These are phyloP conservation scores for Cydia splendana DNA, from an alignment of 1,140 invertebrate species.

Conservation along the genomic window DNA sequence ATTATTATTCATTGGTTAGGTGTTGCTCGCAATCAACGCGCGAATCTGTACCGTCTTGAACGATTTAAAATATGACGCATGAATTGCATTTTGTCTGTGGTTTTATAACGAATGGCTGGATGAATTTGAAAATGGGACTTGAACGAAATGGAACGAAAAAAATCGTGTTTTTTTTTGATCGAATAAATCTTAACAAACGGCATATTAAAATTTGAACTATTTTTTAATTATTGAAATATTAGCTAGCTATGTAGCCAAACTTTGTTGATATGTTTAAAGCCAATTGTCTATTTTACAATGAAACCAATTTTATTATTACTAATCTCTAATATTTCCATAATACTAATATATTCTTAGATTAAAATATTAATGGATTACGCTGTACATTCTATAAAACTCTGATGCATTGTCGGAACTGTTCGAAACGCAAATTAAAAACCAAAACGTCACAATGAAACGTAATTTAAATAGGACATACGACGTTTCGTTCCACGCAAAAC, in stretches of 20 bases:
- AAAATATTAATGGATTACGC: slow-evolving; percentile 10
- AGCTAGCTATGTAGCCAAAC: background rate
- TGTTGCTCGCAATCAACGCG: slow-evolving; percentile 35
- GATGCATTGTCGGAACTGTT: slow-evolving; percentile 18
- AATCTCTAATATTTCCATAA: background rate
- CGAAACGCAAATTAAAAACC: background rate
- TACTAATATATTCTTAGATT: background rate
- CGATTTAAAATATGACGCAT: background rate
- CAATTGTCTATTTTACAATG: no score
- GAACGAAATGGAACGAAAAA: background rate
- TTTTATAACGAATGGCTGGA: background rate
- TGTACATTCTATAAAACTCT: background rate
- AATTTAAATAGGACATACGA: slow-evolving; percentile 3
- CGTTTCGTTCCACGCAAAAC: background rate
- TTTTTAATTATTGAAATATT: no score
- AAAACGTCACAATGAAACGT: background rate
- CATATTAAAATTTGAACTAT: no score
- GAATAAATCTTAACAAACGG: no score
- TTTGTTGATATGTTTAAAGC: background rate
- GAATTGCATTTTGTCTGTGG: no score
- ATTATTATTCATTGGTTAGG: slow-evolving; percentile 54
- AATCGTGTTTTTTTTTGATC: background rate
- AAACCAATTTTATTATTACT: background rate
- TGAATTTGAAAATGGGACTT: background rate
- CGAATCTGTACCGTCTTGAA: slow-evolving; percentile 1